These are phyloP conservation scores for Aurelia coerulea DNA, from an alignment of 30 jellyfish, hydroid and myxozoan genomes.

Conservation along the genomic window DNA sequence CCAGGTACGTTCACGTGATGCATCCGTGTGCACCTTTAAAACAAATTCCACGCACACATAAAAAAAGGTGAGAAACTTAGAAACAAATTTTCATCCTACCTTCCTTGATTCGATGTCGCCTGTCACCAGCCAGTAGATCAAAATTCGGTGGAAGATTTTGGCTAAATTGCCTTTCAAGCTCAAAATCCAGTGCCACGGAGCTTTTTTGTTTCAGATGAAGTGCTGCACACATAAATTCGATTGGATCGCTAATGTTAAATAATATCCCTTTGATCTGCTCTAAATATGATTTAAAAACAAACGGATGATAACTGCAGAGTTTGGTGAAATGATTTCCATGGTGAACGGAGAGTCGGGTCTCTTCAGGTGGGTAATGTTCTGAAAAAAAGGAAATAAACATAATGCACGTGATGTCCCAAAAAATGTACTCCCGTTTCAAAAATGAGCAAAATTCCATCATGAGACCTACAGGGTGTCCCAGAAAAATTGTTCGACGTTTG, in stretches of 20 bases:
- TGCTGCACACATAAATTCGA: conserved; percentile 79
- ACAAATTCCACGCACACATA: no score
- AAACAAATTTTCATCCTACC: conserved; percentile 16
- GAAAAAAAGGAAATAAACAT: not conserved
- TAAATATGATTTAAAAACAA: conserved; percentile 39
- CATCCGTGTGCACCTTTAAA: not conserved
- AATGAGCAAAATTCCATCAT: no score
- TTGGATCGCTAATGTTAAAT: conserved; percentile 49
- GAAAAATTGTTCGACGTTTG: no score
- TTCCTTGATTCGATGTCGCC: not conserved
- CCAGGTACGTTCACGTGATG: not conserved
- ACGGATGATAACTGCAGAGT: conserved; percentile 25
- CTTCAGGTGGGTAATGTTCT: conserved; percentile 68
- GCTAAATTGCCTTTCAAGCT: conserved; percentile 42
- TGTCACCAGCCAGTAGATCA: conserved; percentile 23
- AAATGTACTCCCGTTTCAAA: no score
- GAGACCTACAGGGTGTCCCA: no score
- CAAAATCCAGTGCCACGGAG: conserved; percentile 46
- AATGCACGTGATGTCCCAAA: not conserved
- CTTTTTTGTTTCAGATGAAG: conserved; percentile 28
- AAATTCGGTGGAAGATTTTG: conserved; percentile 51
- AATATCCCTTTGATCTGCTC: conserved; percentile 7
- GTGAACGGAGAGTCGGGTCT: conserved; percentile 25
- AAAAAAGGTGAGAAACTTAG: no score
- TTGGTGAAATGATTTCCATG: conserved; percentile 49